These are phyloP conservation scores for Sycophaga agraensis DNA, from an alignment of 1,140 invertebrate species.

Conservation along the genomic window DNA sequence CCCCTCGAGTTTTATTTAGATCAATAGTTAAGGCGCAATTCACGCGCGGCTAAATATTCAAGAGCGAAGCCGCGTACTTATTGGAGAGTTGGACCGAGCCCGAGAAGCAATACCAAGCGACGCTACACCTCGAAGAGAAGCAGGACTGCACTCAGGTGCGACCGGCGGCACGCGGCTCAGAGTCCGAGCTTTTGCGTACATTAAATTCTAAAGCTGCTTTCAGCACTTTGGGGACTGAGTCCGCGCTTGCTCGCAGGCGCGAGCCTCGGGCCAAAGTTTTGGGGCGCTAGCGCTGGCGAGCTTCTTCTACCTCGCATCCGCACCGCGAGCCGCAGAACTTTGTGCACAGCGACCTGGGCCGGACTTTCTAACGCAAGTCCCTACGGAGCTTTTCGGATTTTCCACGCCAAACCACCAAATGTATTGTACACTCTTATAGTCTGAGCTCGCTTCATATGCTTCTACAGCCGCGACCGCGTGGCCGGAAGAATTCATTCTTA, in stretches of 20 bases:
- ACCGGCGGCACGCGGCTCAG: too few relatives aligned
- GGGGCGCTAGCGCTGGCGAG: not conserved
- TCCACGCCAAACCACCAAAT: not conserved
- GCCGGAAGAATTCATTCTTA: too few relatives aligned
- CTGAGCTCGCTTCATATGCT: too few relatives aligned
- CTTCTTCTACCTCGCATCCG: too few relatives aligned
- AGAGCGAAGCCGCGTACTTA: conserved; percentile 38
- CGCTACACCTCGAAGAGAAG: not conserved
- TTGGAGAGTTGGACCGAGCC: conserved; percentile 15
- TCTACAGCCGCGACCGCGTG: too few relatives aligned
- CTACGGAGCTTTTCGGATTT: conserved; percentile 12
- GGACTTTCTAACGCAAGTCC: conserved; percentile 19
- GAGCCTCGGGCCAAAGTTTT: too few relatives aligned
- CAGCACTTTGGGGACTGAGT: conserved; percentile 34
- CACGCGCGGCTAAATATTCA: conserved; percentile 47
- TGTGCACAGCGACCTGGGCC: too few relatives aligned
- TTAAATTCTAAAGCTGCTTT: conserved; percentile 45
- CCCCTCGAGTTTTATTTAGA: conserved; percentile 40
- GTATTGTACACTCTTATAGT: too few relatives aligned
- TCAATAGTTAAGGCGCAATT: conserved; percentile 49
- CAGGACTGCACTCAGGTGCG: too few relatives aligned
- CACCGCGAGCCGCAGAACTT: too few relatives aligned
- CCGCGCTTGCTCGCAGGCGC: too few relatives aligned
- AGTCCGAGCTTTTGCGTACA: too few relatives aligned
- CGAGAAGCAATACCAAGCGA: not conserved